Conservation (phyloP, 2,797 vertebrate species). For the Enteromius argenteus region DNA sequence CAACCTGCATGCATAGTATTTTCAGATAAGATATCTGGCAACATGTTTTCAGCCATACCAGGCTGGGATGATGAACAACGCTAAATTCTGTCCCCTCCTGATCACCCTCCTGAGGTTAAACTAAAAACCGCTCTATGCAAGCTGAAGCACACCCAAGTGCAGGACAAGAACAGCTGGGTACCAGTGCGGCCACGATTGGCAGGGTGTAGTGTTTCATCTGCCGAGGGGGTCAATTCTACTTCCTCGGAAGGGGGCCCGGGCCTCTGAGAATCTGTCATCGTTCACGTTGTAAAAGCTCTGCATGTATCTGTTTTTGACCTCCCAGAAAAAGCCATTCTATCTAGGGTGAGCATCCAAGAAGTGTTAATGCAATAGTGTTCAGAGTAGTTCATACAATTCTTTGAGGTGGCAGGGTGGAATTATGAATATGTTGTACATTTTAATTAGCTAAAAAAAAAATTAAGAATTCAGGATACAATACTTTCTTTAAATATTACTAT, state of each 20-base stretch:
- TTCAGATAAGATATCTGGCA: conserved; percentile 59
- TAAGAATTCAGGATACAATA: fast-evolving
- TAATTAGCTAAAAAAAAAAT: not conserved
- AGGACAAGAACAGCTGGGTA: conserved; percentile 66
- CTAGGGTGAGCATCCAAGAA: conserved; percentile 46
- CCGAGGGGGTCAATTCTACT: conserved; percentile 54
- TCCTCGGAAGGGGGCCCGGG: conserved; percentile 61
- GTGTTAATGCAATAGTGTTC: conserved; percentile 55
- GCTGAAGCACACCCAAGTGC: conserved; percentile 56
- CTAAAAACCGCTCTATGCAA: conserved; percentile 42
- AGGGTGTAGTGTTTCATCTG: conserved; percentile 57
- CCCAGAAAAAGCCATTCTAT: conserved; percentile 51
- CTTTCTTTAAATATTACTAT: not conserved
- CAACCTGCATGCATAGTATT: conserved; percentile 42
- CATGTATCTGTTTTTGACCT: conserved; percentile 51
- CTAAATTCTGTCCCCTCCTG: conserved; percentile 46
- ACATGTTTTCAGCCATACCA: conserved; percentile 55
- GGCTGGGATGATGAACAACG: conserved; percentile 54
- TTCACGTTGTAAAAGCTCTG: conserved; percentile 57
- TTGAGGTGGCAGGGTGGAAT: conserved; percentile 16
- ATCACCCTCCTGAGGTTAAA: conserved; percentile 57
- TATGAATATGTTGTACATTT: conserved; percentile 7
- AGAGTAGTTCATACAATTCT: conserved; percentile 30
- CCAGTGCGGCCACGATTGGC: conserved; percentile 34
- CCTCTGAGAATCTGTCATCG: conserved; percentile 64